Base-by-base conservation (phyloP, 2,113 vertebrate genomes). In the Poicephalus meyeri region DNA sequence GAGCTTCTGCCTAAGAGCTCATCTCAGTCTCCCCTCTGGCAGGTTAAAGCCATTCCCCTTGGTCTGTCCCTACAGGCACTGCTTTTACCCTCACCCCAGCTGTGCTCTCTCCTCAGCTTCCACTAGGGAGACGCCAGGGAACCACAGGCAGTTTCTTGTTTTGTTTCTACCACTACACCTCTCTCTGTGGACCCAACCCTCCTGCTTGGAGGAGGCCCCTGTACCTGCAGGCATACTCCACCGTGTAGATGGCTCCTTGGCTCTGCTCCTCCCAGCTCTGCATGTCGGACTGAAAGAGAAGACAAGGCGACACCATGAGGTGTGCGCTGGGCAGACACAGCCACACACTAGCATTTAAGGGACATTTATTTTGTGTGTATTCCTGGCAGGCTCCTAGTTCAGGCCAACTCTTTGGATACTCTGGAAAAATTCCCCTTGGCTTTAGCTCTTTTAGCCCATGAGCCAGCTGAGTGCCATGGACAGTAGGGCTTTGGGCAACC, bases 251-350 rank as follows among this genome's bases (percentile, higher is more conserved):
- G 33, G 99, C 99, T 76, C 99, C 99, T 97, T 99, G 99, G 94
- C 99, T 99, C 87, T 99, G 99, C 93, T 99, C 99, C 86, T 99
- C 99, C 99, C 99, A 99, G 80, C 98, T 98, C 97, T 99, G 99
- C 99, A 99, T 99, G 91, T 99, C 99, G 0, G 99, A 99, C 99
- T 99, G 97, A 3, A 56, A 18, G 64, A 42, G 39, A 28, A 44
- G 37, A n/a, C 56, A 58, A 35, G n/a, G 56, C 6, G 4, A 13
- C 56, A 58, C 21, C 56, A 58, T 58, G 56, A 58, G 33, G 21
- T 23, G 56, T 58, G 56, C 24, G 20, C 33, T 35, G 56, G 56
- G 13, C 56, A 58, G 56, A 16, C 20, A 58, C 33, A 58, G 56
- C 72, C 15, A 11, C 1, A 2, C 31, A 8, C 46, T 6, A 24